Base-by-base conservation (phyloP, 2,888 invertebrate genomes). In the Drosophila pseudotakahashii region DNA sequence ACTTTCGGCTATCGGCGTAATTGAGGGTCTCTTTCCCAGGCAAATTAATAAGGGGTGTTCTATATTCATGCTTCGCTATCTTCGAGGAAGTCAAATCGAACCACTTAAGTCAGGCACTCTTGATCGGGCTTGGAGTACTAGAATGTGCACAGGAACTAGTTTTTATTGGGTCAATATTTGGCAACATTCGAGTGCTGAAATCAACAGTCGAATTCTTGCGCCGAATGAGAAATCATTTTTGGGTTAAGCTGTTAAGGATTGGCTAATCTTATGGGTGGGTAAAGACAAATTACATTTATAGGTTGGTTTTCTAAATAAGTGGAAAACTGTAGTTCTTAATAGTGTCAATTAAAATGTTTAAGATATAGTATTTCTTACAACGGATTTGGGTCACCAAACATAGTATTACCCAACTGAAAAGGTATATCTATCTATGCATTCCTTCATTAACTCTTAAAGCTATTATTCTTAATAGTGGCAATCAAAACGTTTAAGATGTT, bases 1-100 rank as follows among this genome's bases (percentile, higher is more conserved):
- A 81, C 84, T 48, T 64, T 47, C 26, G 19, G 19, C 19, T 19
- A 3, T 19, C 30, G 14, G n/a, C 14, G 45, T 79, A 83, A 82
- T 78, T 78, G 68, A 59, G 59, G 72, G 78, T 54, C 34, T 39
- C 23, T 48, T n/a, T 50, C 30, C 19, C 32, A 42, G 60, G 63
- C 42, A 16, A 7, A 30, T 48, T 62, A 16, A 52, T 36, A 11
- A 36, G 6, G 44, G 32, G 9, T 16, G 14, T 50, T 42, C 4
- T 32, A 16, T 47, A 16, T 47, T 19, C 13, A 34, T 37, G 50
- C 32, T 16, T 55, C 39, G 19, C 16, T 57, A 4, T 37, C 36
- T 64, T 44, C 3, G 37, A 58, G 68, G 44, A 66, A 66, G 66
- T 66, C 23, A 10, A 39, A 39, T 32, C 10, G 16, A 19, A 32